Evolutionary conservation across 1,140 invertebrate species (phyloP).

Genomic region (Drosophila sp.): DNA sequence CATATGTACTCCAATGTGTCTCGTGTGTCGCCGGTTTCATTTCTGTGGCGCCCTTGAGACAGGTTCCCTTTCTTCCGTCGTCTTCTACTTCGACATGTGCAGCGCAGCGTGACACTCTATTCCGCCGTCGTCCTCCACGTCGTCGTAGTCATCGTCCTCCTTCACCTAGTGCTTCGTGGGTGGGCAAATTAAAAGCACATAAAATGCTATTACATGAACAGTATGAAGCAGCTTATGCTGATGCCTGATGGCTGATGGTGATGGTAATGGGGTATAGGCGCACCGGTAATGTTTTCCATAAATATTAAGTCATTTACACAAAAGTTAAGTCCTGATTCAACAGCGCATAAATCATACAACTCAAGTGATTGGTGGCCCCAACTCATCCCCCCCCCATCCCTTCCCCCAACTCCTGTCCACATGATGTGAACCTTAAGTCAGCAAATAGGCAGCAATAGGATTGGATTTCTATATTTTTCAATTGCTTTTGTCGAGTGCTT

Average conservation of each 20-base stretch:
- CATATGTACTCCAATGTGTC: neutral
- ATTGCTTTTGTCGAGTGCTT: neutral
- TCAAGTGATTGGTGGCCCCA: constrained; percentile 17
- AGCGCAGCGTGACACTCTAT: constrained; percentile 11
- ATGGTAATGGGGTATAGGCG: neutral
- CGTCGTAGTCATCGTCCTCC: neutral
- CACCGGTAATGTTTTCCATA: constrained; percentile 17
- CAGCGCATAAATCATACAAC: constrained; percentile 20
- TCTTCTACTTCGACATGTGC: constrained; percentile 8
- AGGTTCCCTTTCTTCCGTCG: constrained; percentile 8
- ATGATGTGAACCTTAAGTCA: neutral
- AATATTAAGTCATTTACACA: constrained; percentile 23
- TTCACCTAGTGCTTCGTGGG: neutral
- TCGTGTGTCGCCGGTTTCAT: constrained; percentile 8
- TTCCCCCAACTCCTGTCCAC: too few species aligned
- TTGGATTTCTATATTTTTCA: constrained; percentile 9
- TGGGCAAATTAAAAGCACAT: constrained; percentile 13
- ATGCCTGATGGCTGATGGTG: neutral
- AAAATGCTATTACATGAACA: constrained; percentile 16
- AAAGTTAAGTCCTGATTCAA: constrained; percentile 17
- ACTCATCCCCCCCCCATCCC: neutral
- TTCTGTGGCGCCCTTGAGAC: constrained; percentile 11
- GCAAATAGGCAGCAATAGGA: neutral
- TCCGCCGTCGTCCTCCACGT: neutral
- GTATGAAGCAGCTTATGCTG: constrained; percentile 5